Percentiles rank a stretch among this genome's conserved stretches.
Evolutionary conservation across 1,140 invertebrate species (phyloP).

Genomic region (Dysdera silvatica): DNA sequence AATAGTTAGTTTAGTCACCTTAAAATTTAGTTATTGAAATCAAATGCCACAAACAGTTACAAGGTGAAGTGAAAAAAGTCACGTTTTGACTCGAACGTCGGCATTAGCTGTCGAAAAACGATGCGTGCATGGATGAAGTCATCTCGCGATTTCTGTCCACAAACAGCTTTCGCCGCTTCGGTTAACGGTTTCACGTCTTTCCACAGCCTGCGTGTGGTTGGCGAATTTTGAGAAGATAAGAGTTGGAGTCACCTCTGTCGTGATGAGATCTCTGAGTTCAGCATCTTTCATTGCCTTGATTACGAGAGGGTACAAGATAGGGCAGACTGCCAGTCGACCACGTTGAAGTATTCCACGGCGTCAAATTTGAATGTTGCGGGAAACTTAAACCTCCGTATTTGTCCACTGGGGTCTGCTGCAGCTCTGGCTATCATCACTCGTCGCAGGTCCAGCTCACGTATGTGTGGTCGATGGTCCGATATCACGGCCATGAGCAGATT

Average conservation of each 20-base stretch:
- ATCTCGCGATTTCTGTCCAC: not conserved
- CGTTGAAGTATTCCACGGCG: not conserved
- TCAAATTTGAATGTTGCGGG: not conserved
- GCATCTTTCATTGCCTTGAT: not conserved
- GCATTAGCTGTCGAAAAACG: not conserved
- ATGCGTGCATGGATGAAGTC: not conserved
- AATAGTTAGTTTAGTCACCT: no score
- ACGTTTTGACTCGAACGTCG: not conserved
- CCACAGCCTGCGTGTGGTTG: not conserved
- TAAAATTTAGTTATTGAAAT: no score
- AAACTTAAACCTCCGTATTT: not conserved
- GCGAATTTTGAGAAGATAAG: not conserved
- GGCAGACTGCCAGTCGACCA: not conserved
- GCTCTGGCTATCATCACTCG: not conserved
- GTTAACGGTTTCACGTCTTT: not conserved
- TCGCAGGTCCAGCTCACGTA: not conserved
- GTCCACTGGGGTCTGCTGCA: not conserved
- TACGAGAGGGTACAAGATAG: not conserved
- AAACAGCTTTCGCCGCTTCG: not conserved
- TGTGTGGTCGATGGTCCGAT: not conserved
- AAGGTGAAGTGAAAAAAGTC: not conserved
- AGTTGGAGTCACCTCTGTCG: not conserved
- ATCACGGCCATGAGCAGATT: not conserved
- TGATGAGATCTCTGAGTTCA: not conserved
- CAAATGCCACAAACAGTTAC: no score